Percentiles rank a stretch among this genome's conserved stretches.
These are phyloP conservation scores for Meles meles DNA, from an alignment of 2,113 vertebrate species.

Conservation along the genomic window DNA sequence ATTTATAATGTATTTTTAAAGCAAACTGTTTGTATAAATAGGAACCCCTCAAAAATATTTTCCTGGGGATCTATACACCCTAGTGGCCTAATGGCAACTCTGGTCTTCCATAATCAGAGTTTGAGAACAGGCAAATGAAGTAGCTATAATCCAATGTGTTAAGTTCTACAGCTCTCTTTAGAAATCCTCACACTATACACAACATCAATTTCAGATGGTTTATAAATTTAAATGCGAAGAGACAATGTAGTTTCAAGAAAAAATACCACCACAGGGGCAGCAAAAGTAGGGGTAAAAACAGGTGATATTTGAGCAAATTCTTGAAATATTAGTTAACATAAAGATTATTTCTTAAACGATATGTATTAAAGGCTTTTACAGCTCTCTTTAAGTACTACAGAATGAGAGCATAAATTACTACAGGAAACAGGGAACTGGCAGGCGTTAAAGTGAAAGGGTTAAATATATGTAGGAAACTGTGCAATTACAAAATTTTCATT, in stretches of 20 bases:
- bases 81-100: background rate
- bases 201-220: background rate
- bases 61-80: no score
- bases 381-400: background rate
- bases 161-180: background rate
- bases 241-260: background rate
- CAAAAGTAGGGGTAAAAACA: background rate
- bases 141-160: background rate
- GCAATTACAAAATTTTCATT: background rate
- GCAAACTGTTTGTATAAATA: background rate
- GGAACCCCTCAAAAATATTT: background rate
- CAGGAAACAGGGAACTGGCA: background rate
- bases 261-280: background rate
- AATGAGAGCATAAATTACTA: background rate
- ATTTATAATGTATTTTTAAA: background rate
- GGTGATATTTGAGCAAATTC: background rate
- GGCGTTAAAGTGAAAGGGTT: background rate
- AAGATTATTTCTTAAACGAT: background rate
- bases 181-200: background rate
- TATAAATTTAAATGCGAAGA: background rate
- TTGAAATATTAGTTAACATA: background rate
- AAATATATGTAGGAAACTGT: background rate
- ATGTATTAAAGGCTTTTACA: background rate
- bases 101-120: background rate
- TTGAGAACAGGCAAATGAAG: background rate